Evolutionary conservation across 2,888 invertebrate species (phyloP).

Genomic region (Drosophila niveifrons): DNA sequence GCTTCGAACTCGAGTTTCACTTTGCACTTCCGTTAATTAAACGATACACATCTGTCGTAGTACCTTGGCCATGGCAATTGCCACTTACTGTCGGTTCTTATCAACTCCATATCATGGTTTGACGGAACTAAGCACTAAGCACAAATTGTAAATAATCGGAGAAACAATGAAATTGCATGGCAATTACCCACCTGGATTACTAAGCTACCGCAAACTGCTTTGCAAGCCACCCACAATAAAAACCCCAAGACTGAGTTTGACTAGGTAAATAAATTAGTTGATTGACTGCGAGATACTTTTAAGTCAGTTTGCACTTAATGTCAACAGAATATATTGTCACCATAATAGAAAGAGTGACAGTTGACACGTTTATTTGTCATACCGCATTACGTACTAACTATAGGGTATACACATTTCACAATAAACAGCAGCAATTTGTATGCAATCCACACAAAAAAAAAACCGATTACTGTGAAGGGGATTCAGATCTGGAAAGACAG

Average conservation of each 20-base stretch:
- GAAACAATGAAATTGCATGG: slow-evolving; percentile 60
- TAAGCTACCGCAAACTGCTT: slow-evolving; percentile 24
- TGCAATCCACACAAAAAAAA: slow-evolving; percentile 51
- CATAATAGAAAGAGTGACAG: not conserved
- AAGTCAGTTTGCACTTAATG: not conserved
- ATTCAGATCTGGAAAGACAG: slow-evolving; percentile 25
- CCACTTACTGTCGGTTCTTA: slow-evolving; percentile 21
- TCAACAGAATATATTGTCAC: not conserved
- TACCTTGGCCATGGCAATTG: slow-evolving; percentile 27
- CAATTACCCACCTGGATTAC: slow-evolving; percentile 55
- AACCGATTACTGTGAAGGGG: slow-evolving; percentile 30
- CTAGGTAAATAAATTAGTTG: not conserved
- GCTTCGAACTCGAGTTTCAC: not conserved
- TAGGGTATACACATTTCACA: slow-evolving; percentile 36
- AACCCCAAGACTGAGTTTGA: slow-evolving; percentile 5
- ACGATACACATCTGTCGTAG: slow-evolving; percentile 19
- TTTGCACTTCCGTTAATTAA: slow-evolving; percentile 21
- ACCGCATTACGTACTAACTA: not conserved
- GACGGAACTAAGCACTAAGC: slow-evolving; percentile 41
- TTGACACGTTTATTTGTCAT: not conserved
- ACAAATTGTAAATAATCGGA: slow-evolving; percentile 33
- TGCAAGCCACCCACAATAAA: slow-evolving; percentile 21
- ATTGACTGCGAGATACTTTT: slow-evolving; percentile 15
- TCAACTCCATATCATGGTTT: slow-evolving; percentile 41
- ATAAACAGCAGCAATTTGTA: slow-evolving; percentile 58